Percentiles rank a stretch among this genome's conserved stretches.
phyloP scores from a whole-genome alignment of 2,113 vertebrate species.

The Hemiscyllium ocellatum region DNA sequence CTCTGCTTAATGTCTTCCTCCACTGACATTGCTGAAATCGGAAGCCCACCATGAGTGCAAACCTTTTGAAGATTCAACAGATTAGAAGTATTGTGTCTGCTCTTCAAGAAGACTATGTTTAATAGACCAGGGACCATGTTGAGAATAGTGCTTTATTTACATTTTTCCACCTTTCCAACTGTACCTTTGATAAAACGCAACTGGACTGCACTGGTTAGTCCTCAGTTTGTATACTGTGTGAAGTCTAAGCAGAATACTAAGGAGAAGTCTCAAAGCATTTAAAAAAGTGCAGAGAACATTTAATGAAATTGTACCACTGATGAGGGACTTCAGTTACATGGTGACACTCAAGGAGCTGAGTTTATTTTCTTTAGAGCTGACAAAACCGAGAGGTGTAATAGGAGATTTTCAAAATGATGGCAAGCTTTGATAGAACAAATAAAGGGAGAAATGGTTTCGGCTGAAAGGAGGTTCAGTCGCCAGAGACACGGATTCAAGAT shows the following conservation, averaged over 20 bases:
- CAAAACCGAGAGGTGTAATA: neutral
- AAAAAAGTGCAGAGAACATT: neutral
- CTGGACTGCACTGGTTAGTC: neutral
- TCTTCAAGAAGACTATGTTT: neutral
- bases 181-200: neutral
- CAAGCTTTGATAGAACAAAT: neutral
- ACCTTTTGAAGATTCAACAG: neutral
- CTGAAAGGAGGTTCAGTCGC: neutral
- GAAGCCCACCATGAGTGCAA: neutral
- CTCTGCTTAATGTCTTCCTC: neutral
- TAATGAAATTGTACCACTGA: neutral
- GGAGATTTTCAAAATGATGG: too few relatives aligned
- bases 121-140: neutral
- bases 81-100: neutral
- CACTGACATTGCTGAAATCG: neutral
- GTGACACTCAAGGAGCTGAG: neutral
- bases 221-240: neutral
- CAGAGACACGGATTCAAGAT: neutral
- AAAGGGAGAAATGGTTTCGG: neutral
- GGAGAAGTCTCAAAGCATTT: neutral
- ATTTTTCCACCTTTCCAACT: neutral
- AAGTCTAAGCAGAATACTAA: neutral
- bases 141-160: neutral
- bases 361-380: neutral
- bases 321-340: neutral